phyloP scores from a whole-genome alignment of 2,113 vertebrate species.

The Labrus mixtus region DNA sequence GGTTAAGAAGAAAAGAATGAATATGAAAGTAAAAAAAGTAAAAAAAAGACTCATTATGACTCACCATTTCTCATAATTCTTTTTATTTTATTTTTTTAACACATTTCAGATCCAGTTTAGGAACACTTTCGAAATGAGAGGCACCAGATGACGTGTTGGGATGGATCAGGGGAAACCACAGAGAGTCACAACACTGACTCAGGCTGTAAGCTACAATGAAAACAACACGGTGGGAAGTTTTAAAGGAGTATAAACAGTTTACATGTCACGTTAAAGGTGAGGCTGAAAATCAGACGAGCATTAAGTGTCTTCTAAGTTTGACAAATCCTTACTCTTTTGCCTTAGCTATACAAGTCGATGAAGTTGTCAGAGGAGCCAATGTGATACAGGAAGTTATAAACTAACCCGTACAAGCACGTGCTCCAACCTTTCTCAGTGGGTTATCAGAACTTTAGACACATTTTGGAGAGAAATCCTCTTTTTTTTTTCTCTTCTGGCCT shows the following conservation, averaged over 20 bases:
- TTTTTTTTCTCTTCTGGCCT: conserved; percentile 3
- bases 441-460: too few species aligned
- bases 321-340: too few species aligned
- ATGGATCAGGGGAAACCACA: not conserved
- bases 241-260: not conserved
- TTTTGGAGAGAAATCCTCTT: not conserved
- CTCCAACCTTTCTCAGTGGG: not conserved
- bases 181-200: not conserved
- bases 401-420: too few species aligned
- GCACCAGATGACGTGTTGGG: not conserved
- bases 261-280: not conserved
- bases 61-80: not conserved
- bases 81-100: not conserved
- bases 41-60: not conserved
- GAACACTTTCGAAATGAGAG: not conserved
- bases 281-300: too few species aligned
- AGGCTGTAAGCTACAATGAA: too few species aligned
- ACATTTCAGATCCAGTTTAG: not conserved
- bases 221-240: not conserved
- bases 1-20: not conserved
- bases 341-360: too few species aligned
- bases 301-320: too few species aligned
- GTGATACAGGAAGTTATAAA: too few species aligned
- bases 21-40: not conserved
- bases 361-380: too few species aligned